These are phyloP conservation scores for Semotilus atromaculatus DNA, from an alignment of 2,797 vertebrate species.

Conservation along the genomic window DNA sequence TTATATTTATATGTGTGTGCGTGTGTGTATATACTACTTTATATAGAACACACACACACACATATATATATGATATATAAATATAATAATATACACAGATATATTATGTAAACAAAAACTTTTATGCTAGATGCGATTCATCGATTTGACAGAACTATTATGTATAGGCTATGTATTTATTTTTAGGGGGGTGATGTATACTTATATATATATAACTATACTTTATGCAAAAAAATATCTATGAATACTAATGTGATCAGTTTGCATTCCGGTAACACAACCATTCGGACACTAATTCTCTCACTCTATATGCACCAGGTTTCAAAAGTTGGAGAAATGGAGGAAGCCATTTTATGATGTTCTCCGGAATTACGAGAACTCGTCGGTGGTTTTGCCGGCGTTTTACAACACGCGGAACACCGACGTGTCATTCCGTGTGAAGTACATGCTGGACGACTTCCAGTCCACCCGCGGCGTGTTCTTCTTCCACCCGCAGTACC, in stretches of 20 bases:
- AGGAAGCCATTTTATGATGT: slow-evolving; percentile 93
- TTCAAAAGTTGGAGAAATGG: slow-evolving; percentile 97
- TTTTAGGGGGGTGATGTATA: too few species aligned
- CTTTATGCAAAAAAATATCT: not conserved
- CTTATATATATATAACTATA: not conserved
- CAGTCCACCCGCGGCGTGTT: slow-evolving; percentile 88
- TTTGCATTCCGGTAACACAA: not conserved
- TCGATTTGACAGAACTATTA: too few species aligned
- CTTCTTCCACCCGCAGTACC: slow-evolving; percentile 98
- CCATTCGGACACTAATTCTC: too few species aligned
- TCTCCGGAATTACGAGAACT: slow-evolving; percentile 92
- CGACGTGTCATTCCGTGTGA: slow-evolving; percentile 94
- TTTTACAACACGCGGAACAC: slow-evolving; percentile 99
- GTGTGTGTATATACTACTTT: too few species aligned
- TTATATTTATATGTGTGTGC: too few species aligned
- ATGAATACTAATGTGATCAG: not conserved
- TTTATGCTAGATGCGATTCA: too few species aligned
- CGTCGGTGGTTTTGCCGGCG: slow-evolving; percentile 93
- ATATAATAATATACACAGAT: too few species aligned
- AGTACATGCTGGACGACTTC: slow-evolving; percentile 97
- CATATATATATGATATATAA: too few species aligned
- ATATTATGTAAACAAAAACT: too few species aligned
- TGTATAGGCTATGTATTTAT: too few species aligned
- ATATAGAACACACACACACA: too few species aligned
- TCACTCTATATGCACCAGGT: slow-evolving; percentile 72